Conservation (phyloP, 2,888 invertebrate genomes). For the Drosophila eohydei region DNA sequence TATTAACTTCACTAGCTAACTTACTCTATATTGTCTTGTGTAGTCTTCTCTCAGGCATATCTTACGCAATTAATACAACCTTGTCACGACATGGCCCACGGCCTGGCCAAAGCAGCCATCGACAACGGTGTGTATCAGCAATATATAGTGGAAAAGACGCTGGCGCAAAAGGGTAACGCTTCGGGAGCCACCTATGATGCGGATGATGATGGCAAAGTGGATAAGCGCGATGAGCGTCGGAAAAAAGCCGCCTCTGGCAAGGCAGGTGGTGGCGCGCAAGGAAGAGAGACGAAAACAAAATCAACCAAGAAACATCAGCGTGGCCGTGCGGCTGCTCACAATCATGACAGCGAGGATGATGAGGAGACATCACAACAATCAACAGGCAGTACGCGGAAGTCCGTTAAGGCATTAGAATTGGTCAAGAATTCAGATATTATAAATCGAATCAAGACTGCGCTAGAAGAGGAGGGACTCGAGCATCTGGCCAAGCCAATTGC, state of each 20-base stretch:
- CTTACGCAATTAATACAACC: slow-evolving; percentile 89
- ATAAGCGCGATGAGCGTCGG: slow-evolving; percentile 94
- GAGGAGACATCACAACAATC: slow-evolving; percentile 86
- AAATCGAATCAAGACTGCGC: slow-evolving; percentile 86
- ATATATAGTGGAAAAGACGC: slow-evolving; percentile 89
- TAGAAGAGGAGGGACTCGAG: slow-evolving; percentile 91
- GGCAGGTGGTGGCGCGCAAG: slow-evolving; percentile 96
- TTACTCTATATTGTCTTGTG: background rate
- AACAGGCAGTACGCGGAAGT: slow-evolving; percentile 83
- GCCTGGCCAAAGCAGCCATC: slow-evolving; percentile 89
- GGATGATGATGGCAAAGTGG: slow-evolving; percentile 85
- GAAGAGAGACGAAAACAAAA: slow-evolving; percentile 97
- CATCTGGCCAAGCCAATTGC: slow-evolving; percentile 90
- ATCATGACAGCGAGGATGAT: slow-evolving; percentile 87
- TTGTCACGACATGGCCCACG: slow-evolving; percentile 88
- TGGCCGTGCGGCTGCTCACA: slow-evolving; percentile 85
- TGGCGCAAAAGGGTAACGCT: slow-evolving; percentile 80
- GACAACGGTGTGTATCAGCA: slow-evolving; percentile 92
- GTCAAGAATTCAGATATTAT: slow-evolving; percentile 89
- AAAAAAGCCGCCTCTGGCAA: slow-evolving; percentile 95
- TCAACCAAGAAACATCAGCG: slow-evolving; percentile 93
- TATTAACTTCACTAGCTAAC: too few relatives aligned
- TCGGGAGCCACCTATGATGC: slow-evolving; percentile 70
- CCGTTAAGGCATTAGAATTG: slow-evolving; percentile 86
- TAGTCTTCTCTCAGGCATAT: slow-evolving; percentile 88